Percentiles rank a stretch among this genome's conserved stretches.
Conservation (phyloP, 2,888 invertebrate species). For the Parnassius smintheus region DNA sequence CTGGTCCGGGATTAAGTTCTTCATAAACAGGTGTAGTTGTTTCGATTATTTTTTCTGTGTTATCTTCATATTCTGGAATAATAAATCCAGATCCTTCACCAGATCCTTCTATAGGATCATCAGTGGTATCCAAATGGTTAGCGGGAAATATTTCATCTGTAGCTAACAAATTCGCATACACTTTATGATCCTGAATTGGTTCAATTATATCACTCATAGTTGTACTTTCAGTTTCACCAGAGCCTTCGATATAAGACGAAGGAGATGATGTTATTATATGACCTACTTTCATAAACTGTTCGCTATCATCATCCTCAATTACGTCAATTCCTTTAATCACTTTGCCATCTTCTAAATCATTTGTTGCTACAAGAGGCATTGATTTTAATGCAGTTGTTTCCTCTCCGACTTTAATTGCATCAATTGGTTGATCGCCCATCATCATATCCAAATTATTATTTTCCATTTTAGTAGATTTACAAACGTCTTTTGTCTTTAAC, state of each 20-base stretch:
- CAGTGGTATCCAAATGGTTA: conserved; percentile 50
- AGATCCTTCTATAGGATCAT: conserved; percentile 61
- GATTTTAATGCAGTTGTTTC: conserved; percentile 66
- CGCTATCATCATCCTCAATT: conserved; percentile 65
- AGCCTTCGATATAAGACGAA: conserved; percentile 59
- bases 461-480: conserved; percentile 64
- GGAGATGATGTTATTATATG: conserved; percentile 45
- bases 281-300: conserved; percentile 63
- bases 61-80: conserved; percentile 35
- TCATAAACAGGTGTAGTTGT: conserved; percentile 49
- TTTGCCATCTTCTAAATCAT: conserved; percentile 67
- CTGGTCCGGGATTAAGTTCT: conserved; percentile 53
- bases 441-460: conserved; percentile 77
- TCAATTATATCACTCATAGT: conserved; percentile 66
- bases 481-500: conserved; percentile 79
- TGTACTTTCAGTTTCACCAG: conserved; percentile 63
- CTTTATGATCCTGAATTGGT: conserved; percentile 40
- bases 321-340: conserved; percentile 54
- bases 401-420: conserved; percentile 61
- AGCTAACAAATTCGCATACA: conserved; percentile 40
- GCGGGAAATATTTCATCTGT: conserved; percentile 51
- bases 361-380: conserved; percentile 56
- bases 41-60: conserved; percentile 38
- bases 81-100: conserved; percentile 66
- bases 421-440: conserved; percentile 83